Base-by-base conservation (phyloP, 2,888 invertebrate genomes). In the Sclerodermus sp. region DNA sequence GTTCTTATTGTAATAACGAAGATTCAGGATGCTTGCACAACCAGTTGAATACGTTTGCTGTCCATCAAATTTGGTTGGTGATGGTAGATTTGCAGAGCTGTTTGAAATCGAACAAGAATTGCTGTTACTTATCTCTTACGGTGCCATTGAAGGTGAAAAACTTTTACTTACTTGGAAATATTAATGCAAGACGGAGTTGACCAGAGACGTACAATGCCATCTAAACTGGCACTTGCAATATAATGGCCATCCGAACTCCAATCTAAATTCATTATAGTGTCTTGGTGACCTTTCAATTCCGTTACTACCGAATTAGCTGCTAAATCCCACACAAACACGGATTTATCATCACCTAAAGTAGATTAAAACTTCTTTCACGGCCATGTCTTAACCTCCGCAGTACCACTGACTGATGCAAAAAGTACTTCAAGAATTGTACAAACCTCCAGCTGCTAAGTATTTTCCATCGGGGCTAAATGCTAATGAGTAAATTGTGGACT, bases 401-500 rank as follows among this genome's bases (percentile, higher is more conserved):
- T n/a, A n/a, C n/a, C n/a, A n/a, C n/a, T n/a, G n/a, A n/a, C n/a
- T n/a, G n/a, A n/a, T n/a, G n/a, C n/a, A n/a, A 10, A 30, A 30
- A 30, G 10, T 30, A 9, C 30, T 6, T 30, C 8, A 30, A 9
- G 6, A 30, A 9, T 30, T 49, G 29, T 40, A 52, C 58, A 73
- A 77, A 89, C 92, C 93, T 32, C 90, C 91, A 60, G 90, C 90
- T 10, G 93, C 93, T 47, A 96, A 80, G 74, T 87, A 86, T 69
- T 88, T 85, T 39, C 96, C 96, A 69, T 88, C 85, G 0, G 92
- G 90, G 73, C 93, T 90, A 80, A 95, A 96, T 17, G 89, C 87
- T 49, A 96, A 79, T 48, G 88, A 82, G 52, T 88, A 85, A 17
- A 96, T 84, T 1, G 86, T 83, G 23, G 87, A 89, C 60, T 88